Evolutionary conservation across 2,113 vertebrate genomes (phyloP), one percentile per base, ranked within the genome.

Genomic region (Syngnathus scovelli): DNA sequence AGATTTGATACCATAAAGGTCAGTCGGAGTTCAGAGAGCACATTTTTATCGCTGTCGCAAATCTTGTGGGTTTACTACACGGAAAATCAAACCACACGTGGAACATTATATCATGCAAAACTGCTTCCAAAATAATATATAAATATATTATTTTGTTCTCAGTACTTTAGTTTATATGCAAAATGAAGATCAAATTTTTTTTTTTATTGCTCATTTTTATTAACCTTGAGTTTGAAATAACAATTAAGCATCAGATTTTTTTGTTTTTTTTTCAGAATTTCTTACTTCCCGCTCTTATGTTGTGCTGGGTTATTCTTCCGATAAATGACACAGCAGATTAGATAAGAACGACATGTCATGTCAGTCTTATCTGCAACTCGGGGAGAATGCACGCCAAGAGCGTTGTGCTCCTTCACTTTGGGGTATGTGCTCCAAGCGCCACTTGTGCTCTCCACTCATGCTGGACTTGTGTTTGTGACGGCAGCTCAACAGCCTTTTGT

Each of bases 381-480:
- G 15, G 13, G 55, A 36, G 27, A 33, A 7, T 58, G 11, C 15
- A 13, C 13, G 7, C 55, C 27, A 27, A 13, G 55, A 56, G 15
- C 55, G 15, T 58, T 15, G 23, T 36, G 55, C 27, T 58, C 55
- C 55, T 58, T 58, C 55, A 16, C 55, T 58, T 58, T 58, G 36
- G 27, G 27, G 21, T 58, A 36, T 36, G 15, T 71, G 37, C 38
- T 63, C 39, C 12, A 64, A 56, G 55, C 55, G 27, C 55, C 55
- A 55, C 52, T 74, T 52, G 66, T 52, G 54, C 21, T 1, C 49
- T 51, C 49, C 49, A 51, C 59, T 82, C 64, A 85, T 86, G 76
- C 79, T 69, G 70, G 39, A 51, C 85, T 84, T 86, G 88, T 89
- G 86, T 90, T 84, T 65, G 66, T 37, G 52, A 55, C 52, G 9